These are phyloP conservation scores for Popillia japonica DNA, from an alignment of 1,140 invertebrate genomes.

Conservation along the genomic window DNA sequence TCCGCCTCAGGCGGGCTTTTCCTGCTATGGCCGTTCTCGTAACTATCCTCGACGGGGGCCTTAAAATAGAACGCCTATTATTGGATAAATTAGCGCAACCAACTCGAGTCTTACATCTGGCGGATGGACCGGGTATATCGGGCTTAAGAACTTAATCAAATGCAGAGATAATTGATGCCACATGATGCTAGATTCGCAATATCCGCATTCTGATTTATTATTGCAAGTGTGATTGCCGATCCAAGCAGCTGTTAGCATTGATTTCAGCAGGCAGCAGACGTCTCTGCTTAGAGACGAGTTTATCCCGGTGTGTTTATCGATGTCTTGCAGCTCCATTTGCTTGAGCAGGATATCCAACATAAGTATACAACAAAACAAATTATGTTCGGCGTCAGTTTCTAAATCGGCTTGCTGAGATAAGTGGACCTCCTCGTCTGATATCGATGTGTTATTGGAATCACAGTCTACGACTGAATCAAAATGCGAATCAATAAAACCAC, in stretches of 20 bases:
- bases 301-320: conserved; percentile 83
- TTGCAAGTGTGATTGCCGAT: conserved; percentile 76
- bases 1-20: conserved; percentile 73
- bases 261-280: conserved; percentile 80
- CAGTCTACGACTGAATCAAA: conserved; percentile 67
- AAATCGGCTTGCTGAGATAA: conserved; percentile 69
- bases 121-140: conserved; percentile 74
- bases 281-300: conserved; percentile 79
- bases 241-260: conserved; percentile 82
- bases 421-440: conserved; percentile 75
- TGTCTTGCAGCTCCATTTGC: conserved; percentile 95
- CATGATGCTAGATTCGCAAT: conserved; percentile 91
- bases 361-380: conserved; percentile 92
- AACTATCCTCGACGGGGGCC: conserved; percentile 68
- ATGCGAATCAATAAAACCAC: too few relatives aligned
- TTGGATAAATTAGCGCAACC: conserved; percentile 38
- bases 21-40: conserved; percentile 67
- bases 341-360: conserved; percentile 96
- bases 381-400: conserved; percentile 73
- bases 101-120: conserved; percentile 72
- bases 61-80: conserved; percentile 49
- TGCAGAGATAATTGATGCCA: conserved; percentile 91
- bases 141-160: conserved; percentile 81
- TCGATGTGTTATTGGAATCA: conserved; percentile 73
- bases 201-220: conserved; percentile 78